phyloP scores from a whole-genome alignment of 2,888 invertebrate genomes.

The Psylliodes chrysocephalus region DNA sequence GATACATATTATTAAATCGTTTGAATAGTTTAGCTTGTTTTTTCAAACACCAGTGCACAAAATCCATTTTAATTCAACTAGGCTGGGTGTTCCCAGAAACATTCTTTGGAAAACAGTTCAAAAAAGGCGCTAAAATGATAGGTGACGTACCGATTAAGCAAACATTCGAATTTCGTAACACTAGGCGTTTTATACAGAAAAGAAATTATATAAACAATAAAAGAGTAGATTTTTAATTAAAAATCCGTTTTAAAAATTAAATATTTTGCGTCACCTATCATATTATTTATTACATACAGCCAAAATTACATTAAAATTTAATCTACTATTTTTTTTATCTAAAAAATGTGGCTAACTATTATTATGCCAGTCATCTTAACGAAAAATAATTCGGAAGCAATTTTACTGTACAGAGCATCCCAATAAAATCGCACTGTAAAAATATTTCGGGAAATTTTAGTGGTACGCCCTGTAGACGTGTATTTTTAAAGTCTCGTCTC shows the following conservation, averaged over 20 bases:
- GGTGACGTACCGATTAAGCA: not conserved
- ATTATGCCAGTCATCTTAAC: not conserved
- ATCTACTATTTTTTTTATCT: not conserved
- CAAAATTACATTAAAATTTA: not conserved
- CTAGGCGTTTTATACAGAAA: no score
- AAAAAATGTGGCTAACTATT: not conserved
- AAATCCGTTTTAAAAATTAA: no score
- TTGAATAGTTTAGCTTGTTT: no score
- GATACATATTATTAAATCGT: no score
- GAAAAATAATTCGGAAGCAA: not conserved
- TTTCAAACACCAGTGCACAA: no score
- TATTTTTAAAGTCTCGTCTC: not conserved
- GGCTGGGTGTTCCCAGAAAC: not conserved
- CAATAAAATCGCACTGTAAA: no score
- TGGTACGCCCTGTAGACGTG: not conserved
- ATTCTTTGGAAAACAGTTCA: not conserved
- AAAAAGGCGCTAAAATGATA: not conserved
- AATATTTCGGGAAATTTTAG: no score
- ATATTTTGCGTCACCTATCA: not conserved
- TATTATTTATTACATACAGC: not conserved
- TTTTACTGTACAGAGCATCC: not conserved
- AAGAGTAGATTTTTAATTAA: no score
- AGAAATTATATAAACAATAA: no score
- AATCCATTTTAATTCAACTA: constrained; percentile 5
- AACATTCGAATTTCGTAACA: no score